These are phyloP conservation scores for Rhabditoides inermis DNA, from an alignment of 2,888 invertebrate species.

Conservation along the genomic window DNA sequence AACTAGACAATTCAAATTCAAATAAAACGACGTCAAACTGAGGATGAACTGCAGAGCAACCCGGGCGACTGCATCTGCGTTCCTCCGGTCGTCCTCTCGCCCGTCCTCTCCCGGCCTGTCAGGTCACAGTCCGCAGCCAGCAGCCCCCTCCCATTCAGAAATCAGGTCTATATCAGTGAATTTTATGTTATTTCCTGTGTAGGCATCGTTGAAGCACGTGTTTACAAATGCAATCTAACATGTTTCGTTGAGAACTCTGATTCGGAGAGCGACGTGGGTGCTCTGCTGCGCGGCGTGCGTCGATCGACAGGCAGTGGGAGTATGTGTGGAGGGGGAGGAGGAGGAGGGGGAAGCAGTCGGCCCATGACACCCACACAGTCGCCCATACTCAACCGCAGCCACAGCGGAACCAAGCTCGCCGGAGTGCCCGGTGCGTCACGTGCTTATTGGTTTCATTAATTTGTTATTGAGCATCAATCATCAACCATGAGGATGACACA, in stretches of 20 bases:
- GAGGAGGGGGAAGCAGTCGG: slow-evolving; percentile 10
- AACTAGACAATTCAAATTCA: no score
- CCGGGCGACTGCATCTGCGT: slow-evolving; percentile 37
- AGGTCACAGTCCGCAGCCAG: slow-evolving; percentile 41
- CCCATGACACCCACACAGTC: slow-evolving; percentile 22
- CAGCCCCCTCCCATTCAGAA: slow-evolving; percentile 24
- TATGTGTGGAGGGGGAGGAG: background rate
- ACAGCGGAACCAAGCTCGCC: slow-evolving; percentile 19
- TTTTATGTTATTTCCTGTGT: no score
- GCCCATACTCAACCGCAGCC: slow-evolving; percentile 19
- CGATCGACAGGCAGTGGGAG: slow-evolving; percentile 3
- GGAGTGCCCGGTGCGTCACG: slow-evolving; percentile 8
- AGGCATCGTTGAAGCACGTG: no score
- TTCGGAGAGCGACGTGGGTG: slow-evolving; percentile 30
- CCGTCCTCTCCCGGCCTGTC: slow-evolving; percentile 47
- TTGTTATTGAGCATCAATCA: no score
- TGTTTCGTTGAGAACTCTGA: slow-evolving; percentile 24
- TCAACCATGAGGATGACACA: no score
- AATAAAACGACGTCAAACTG: background rate
- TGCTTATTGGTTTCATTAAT: background rate
- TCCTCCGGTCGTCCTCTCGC: slow-evolving; percentile 49
- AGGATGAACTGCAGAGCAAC: slow-evolving; percentile 35
- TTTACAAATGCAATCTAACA: no score
- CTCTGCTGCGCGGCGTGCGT: no score
- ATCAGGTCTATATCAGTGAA: no score